Percentiles rank a stretch among this genome's conserved stretches.
Evolutionary conservation across 2,888 invertebrate species (phyloP).

Genomic region (Luperina nickerlii): DNA sequence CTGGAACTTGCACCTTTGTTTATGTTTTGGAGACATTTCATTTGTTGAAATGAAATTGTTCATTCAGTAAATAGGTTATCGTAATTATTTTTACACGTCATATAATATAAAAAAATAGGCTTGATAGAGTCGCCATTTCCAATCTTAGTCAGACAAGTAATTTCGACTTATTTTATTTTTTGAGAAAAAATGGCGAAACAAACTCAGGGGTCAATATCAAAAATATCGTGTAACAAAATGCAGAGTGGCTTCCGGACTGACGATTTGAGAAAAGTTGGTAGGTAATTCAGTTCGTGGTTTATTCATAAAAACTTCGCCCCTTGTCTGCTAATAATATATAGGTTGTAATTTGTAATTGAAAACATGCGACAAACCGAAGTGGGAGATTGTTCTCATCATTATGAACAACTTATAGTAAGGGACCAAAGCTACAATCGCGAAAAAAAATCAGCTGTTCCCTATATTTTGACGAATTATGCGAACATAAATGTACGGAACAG

Average conservation of each 20-base stretch:
- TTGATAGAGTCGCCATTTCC: neutral
- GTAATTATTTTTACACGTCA: neutral
- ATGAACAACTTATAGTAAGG: too few relatives aligned
- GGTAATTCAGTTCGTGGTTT: neutral
- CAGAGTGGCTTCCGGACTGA: neutral
- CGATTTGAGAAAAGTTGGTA: neutral
- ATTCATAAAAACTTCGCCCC: neutral
- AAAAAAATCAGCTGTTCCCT: too few relatives aligned
- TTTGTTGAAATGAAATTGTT: neutral
- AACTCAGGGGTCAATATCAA: neutral
- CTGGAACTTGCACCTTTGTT: constrained; percentile 8
- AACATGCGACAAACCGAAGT: too few relatives aligned
- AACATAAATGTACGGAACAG: too few relatives aligned
- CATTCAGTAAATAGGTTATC: neutral
- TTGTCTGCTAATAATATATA: too few relatives aligned
- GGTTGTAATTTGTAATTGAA: too few relatives aligned
- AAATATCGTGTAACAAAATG: neutral
- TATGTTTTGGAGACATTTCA: neutral
- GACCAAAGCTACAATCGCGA: too few relatives aligned
- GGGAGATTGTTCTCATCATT: too few relatives aligned
- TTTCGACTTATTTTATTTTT: neutral
- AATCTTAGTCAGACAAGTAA: neutral
- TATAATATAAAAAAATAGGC: neutral
- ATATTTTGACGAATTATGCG: too few relatives aligned
- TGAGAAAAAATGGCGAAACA: neutral